Evolutionary conservation across 2,888 invertebrate species (phyloP).

Genomic region (Patella pellucida): DNA sequence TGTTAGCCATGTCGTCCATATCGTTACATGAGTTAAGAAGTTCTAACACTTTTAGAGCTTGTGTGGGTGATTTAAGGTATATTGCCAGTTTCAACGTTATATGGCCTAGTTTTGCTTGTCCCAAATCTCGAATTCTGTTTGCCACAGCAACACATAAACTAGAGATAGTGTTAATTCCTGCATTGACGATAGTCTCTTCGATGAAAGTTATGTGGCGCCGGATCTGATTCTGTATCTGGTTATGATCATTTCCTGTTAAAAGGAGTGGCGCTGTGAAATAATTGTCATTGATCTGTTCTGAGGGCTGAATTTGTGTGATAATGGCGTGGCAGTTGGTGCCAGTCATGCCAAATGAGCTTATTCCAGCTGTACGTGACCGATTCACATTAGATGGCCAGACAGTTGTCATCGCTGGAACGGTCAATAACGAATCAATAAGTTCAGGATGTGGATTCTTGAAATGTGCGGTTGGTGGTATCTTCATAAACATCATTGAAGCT

Average conservation of each 20-base stretch:
- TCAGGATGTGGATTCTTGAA: not conserved
- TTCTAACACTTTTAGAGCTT: not conserved
- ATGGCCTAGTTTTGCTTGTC: not conserved
- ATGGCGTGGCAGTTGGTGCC: not conserved
- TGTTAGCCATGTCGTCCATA: not conserved
- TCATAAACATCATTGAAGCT: not conserved
- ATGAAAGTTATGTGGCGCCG: not conserved
- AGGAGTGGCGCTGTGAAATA: not conserved
- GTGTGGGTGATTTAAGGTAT: not conserved
- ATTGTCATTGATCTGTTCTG: not conserved
- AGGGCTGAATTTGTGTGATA: not conserved
- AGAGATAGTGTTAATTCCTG: not conserved
- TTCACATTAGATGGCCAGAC: not conserved
- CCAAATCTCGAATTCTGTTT: not conserved
- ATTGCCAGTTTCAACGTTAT: not conserved
- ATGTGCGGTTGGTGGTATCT: not conserved
- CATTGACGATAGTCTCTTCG: not conserved
- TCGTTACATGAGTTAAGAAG: not conserved
- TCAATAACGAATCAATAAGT: not conserved
- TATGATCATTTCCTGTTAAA: not conserved
- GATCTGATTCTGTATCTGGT: not conserved
- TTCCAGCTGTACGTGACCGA: not conserved
- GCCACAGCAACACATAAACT: not conserved
- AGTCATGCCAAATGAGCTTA: slow-evolving; percentile 1
- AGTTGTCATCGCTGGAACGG: not conserved